Evolutionary conservation across 2,888 invertebrate species (phyloP).

Genomic region (Cephalotes varians): DNA sequence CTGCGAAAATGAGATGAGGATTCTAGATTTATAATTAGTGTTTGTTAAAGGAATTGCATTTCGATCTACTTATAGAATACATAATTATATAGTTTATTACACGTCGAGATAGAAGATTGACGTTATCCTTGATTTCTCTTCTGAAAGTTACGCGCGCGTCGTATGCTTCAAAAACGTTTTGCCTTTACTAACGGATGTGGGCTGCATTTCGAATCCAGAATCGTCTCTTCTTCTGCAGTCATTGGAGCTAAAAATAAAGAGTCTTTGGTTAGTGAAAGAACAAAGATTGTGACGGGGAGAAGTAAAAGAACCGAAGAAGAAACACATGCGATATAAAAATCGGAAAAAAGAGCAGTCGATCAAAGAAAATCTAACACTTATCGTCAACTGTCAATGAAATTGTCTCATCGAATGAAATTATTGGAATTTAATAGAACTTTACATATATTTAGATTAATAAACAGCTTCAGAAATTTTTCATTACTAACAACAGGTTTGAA

Average conservation of each 20-base stretch:
- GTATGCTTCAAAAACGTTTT: not conserved
- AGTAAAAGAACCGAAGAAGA: slow-evolving; percentile 1
- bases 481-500: not conserved
- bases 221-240: not conserved
- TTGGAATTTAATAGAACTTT: not conserved
- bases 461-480: not conserved
- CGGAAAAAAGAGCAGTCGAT: not conserved
- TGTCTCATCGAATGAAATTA: not conserved
- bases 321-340: not conserved
- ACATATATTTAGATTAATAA: not conserved
- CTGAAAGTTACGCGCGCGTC: not conserved
- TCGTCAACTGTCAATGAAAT: not conserved
- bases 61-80: not conserved
- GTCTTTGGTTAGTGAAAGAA: slow-evolving; percentile 12
- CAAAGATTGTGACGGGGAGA: slow-evolving; percentile 7
- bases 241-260: not conserved
- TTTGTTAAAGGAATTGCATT: not conserved
- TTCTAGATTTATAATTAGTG: slow-evolving; percentile 2
- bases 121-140: slow-evolving; percentile 12
- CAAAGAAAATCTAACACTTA: not conserved
- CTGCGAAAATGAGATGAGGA: not conserved
- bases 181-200: not conserved
- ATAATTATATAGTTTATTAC: slow-evolving; percentile 7
- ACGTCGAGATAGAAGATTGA: not conserved
- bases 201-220: slow-evolving; percentile 13